Evolutionary conservation across 1,140 invertebrate genomes (phyloP), one percentile per base, ranked within the genome.

Genomic region (Lordiphosa stackelbergi): DNA sequence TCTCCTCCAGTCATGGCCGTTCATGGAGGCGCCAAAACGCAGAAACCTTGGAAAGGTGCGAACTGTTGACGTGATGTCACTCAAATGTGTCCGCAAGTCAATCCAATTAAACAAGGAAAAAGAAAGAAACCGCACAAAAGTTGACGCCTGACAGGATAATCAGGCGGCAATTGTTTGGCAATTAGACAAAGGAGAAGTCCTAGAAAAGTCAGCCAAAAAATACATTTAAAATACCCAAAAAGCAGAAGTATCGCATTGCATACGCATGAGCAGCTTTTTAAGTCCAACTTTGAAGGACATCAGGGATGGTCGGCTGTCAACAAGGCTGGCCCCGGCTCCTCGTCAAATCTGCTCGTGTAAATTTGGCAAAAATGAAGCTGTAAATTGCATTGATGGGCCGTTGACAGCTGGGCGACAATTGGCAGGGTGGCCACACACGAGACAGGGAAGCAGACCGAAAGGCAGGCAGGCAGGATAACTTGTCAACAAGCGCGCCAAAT

Each of bases 361-460:
- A 77, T 81, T 81, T 81, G 28, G 77, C 77, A 83, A 83, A 81
- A 77, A 83, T 83, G 57, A 69, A 83, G 78, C 57, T 73, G 72
- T 77, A 81, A 81, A 84, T 83, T 84, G 77, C 77, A 83, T 70
- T 83, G 77, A 83, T 83, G 59, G 66, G 31, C 16, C 65, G 77
- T 66, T 83, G 77, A 84, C 77, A 83, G 78, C 73, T 65, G 56
- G 46, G 24, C 58, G 62, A 69, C 69, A 69, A 75, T 73, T 75
- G 77, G 73, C 70, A 83, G 69, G 52, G 58, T 53, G 41, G 59
- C 71, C 75, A 75, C 77, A 81, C 75, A 54, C 56, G 28, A 51
- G 31, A 28, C 47, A 24, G 16, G 8, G 12, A 63, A 36, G 22
- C 37, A 40, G 16, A n/a, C 13, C 12, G 3, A 8, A 3, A 22